A percentile compares a stretch with the other conserved stretches of the same genome.
Evolutionary conservation across 1,140 invertebrate species (phyloP).

Genomic region (Anadara kagoshimensis): DNA sequence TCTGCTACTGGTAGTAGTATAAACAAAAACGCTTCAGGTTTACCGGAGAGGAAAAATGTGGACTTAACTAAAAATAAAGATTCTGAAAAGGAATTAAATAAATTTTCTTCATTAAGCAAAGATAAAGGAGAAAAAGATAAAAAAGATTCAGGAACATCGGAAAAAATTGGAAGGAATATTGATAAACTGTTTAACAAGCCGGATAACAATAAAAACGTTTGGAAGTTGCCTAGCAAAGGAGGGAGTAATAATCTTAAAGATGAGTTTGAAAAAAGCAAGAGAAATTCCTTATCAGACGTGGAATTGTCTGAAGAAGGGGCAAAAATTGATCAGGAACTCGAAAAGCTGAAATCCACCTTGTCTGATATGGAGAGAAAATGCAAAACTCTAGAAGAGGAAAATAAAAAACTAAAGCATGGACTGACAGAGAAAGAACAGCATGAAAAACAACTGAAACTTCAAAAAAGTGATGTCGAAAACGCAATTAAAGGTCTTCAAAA

Average conservation of each 20-base stretch:
- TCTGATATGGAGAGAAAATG: constrained; percentile 55
- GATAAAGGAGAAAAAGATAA: constrained; percentile 2
- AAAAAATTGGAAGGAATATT: neutral
- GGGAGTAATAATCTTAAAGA: too few relatives aligned
- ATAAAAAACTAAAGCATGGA: constrained; percentile 40
- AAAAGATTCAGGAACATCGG: constrained; percentile 6
- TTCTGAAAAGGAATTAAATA: too few relatives aligned
- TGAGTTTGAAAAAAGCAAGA: too few relatives aligned
- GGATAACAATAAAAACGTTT: constrained; percentile 2
- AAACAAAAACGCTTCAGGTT: constrained; percentile 16
- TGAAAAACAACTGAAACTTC: constrained; percentile 40
- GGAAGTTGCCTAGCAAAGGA: too few relatives aligned
- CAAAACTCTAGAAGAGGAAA: constrained; percentile 51
- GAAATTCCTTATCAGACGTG: too few relatives aligned
- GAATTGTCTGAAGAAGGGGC: too few relatives aligned
- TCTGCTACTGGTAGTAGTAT: constrained; percentile 11
- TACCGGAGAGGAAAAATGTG: constrained; percentile 12
- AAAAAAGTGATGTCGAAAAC: constrained; percentile 47
- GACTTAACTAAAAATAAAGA: too few relatives aligned
- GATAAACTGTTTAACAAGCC: constrained; percentile 1
- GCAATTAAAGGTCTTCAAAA: constrained; percentile 36
- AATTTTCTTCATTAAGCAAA: neutral
- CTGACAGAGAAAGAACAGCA: constrained; percentile 43
- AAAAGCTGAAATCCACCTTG: constrained; percentile 73
- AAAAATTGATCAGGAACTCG: constrained; percentile 37